Percentiles rank a stretch among this genome's conserved stretches.
Evolutionary conservation across 2,888 invertebrate genomes (phyloP).

Genomic region (Chrysodeixis includens): DNA sequence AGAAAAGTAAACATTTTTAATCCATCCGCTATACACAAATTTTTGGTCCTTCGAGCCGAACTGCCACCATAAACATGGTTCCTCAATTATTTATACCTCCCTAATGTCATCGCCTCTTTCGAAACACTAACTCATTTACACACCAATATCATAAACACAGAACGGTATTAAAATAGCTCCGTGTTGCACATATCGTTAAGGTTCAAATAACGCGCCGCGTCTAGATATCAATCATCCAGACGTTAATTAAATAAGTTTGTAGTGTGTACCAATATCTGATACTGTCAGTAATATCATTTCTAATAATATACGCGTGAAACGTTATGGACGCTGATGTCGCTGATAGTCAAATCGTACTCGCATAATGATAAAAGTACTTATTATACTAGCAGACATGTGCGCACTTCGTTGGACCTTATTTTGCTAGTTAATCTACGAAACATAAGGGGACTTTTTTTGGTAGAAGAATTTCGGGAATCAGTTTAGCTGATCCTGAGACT

Average conservation of each 20-base stretch:
- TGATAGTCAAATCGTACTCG: background rate
- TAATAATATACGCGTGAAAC: constrained; percentile 17
- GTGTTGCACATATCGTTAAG: constrained; percentile 41
- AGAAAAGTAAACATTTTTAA: background rate
- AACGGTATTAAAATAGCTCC: constrained; percentile 37
- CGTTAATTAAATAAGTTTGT: constrained; percentile 43
- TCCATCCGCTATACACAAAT: background rate
- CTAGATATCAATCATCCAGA: constrained; percentile 47
- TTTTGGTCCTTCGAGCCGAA: background rate
- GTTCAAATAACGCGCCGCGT: constrained; percentile 37
- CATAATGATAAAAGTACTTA: background rate
- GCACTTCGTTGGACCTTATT: too few species aligned
- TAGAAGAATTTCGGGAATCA: too few species aligned
- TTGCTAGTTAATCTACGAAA: too few species aligned
- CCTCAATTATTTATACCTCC: background rate
- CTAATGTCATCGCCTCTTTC: background rate
- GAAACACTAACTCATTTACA: background rate
- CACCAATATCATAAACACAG: constrained; percentile 13
- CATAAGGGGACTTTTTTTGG: too few species aligned
- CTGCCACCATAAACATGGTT: background rate
- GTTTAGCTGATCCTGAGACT: too few species aligned
- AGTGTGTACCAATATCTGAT: constrained; percentile 22
- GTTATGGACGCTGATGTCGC: constrained; percentile 19
- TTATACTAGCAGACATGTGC: too few species aligned
- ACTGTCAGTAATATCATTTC: constrained; percentile 27